phyloP scores from a whole-genome alignment of 2,113 vertebrate species.

The Pelobates fuscus region DNA sequence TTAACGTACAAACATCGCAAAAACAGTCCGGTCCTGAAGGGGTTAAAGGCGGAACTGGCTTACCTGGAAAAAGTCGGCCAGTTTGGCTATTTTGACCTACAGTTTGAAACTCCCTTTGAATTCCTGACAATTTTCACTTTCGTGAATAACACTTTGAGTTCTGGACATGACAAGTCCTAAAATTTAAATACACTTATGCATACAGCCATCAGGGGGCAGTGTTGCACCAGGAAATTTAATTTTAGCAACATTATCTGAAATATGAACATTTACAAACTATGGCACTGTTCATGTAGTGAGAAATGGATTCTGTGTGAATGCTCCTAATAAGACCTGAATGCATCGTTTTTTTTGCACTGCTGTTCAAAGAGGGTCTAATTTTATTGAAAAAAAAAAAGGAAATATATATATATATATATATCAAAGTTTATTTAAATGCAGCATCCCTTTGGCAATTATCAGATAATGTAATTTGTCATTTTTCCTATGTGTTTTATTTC shows the following conservation, averaged over 20 bases:
- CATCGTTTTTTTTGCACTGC: not conserved
- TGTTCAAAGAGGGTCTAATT: not conserved
- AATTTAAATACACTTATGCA: not conserved
- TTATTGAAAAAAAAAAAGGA: not conserved
- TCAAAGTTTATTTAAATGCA: not conserved
- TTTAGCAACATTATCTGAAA: not conserved
- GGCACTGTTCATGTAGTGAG: not conserved
- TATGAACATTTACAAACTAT: not conserved
- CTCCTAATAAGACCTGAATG: not conserved
- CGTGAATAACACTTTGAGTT: no score
- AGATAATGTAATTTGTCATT: not conserved
- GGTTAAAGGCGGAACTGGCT: no score
- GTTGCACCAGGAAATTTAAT: not conserved
- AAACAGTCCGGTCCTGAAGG: no score
- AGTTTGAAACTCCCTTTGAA: no score
- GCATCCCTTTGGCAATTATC: no score
- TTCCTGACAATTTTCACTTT: no score
- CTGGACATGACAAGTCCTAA: no score
- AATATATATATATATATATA: not conserved
- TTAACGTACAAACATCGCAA: no score
- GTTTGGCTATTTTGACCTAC: no score
- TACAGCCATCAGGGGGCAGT: conserved; percentile 10
- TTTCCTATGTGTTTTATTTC: not conserved
- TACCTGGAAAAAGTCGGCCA: no score
- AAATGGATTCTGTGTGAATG: not conserved